These are phyloP conservation scores for Corvus moneduloides DNA, from an alignment of 2,113 vertebrate species.

Conservation along the genomic window DNA sequence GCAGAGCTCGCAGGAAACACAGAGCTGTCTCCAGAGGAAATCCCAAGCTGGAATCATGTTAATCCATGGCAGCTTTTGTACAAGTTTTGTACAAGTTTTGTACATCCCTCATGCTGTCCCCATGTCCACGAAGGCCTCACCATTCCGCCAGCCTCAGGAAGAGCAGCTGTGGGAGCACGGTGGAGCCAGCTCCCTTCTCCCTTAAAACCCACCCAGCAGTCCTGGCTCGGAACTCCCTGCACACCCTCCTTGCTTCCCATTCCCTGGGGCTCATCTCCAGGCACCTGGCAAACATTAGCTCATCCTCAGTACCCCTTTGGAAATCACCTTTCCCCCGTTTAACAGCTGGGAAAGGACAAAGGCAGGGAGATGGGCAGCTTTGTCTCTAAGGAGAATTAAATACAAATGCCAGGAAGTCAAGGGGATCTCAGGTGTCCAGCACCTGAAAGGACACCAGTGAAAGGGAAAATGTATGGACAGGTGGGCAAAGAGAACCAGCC, in stretches of 20 bases:
- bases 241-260: background rate
- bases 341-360: background rate
- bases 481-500: background rate
- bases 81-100: background rate
- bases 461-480: background rate
- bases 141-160: background rate
- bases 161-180: background rate
- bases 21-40: rapidly evolving
- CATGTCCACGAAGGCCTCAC: rapidly evolving
- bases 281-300: background rate
- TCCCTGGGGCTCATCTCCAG: background rate
- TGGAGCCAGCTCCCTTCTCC: background rate
- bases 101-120: background rate
- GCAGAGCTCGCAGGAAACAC: background rate
- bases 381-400: background rate
- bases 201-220: background rate
- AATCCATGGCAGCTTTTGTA: background rate
- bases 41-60: rapidly evolving
- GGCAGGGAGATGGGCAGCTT: background rate
- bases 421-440: background rate
- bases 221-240: background rate
- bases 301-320: background rate
- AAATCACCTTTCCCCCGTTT: background rate
- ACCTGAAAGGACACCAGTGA: background rate
- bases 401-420: background rate